Conservation (phyloP, 2,888 invertebrate genomes). For the Drosophila robusta region DNA sequence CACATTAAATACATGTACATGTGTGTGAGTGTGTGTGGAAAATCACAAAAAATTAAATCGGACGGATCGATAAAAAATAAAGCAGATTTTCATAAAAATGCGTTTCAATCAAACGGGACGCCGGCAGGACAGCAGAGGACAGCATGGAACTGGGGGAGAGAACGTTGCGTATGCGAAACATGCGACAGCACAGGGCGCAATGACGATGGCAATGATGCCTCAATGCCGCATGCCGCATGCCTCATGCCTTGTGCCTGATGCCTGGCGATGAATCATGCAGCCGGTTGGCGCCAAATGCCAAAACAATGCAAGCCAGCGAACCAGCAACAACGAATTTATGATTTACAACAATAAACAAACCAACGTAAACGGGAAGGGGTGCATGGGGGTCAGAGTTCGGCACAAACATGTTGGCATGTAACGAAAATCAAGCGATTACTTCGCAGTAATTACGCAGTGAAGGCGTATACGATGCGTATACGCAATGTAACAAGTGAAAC, state of each 20-base stretch:
- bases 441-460: conserved; percentile 66
- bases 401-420: conserved; percentile 28
- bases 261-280: conserved; percentile 70
- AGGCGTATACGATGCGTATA: conserved; percentile 29
- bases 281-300: conserved; percentile 77
- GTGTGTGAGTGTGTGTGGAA: conserved; percentile 2
- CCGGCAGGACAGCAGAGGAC: conserved; percentile 5
- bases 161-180: conserved; percentile 70
- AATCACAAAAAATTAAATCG: conserved; percentile 68
- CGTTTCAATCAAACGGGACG: conserved; percentile 59
- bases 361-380: background rate
- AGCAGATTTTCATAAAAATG: conserved; percentile 70
- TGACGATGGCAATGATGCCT: conserved; percentile 22
- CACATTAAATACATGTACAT: background rate
- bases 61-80: conserved; percentile 66
- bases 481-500: conserved; percentile 47
- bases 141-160: background rate
- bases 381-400: background rate
- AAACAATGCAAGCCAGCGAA: conserved; percentile 67
- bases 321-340: conserved; percentile 56
- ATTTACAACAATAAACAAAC: conserved; percentile 57
- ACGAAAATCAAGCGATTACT: conserved; percentile 59
- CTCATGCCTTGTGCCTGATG: conserved; percentile 26
- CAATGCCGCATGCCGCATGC: background rate
- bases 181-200: conserved; percentile 35